Evolutionary conservation across 2,888 invertebrate genomes (phyloP), one percentile per base, ranked within the genome.

Genomic region (Lithophane socia): DNA sequence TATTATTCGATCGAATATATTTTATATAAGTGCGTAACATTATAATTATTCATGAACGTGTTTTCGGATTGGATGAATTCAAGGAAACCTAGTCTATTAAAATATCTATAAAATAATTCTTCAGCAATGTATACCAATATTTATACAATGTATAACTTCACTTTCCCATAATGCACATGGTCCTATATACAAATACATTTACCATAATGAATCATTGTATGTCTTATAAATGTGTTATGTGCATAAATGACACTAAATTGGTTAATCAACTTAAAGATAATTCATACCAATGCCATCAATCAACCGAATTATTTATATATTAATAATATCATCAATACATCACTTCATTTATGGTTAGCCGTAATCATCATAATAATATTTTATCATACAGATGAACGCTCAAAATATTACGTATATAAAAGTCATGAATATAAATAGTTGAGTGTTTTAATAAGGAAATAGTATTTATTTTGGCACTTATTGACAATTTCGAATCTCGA

Each of bases 401-500:
- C 77, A 54, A 52, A 54, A 52, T 63, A 49, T 64, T 64, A 67
- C 37, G 29, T 79, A 13, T 67, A 52, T 13, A 18, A 63, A 76
- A 18, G 42, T 47, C 42, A 61, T 77, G 49, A 75, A 82, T 79
- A 74, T 37, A 49, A 44, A 64, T 76, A 74, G 67, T 85, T 77
- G 73, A 76, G 70, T 84, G 70, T 86, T 78, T 47, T 82, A 83
- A 86, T 87, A 69, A 86, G 87, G 88, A 90, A 89, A 86, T 84
- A 77, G 47, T 74, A 73, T 80, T 83, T 85, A 75, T 87, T 88
- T 87, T 86, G 75, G 72, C 29, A 83, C 69, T 80, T 75, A 82
- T 77, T 90, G 88, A 86, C 85, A 88, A 89, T 90, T 87, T 83
- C 65, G 73, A 82, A 86, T 86, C 83, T 85, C 76, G 86, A 85